A percentile compares a stretch with the other conserved stretches of the same genome.
These are phyloP conservation scores for Pedetes capensis DNA, from an alignment of 2,113 vertebrate species.

Conservation along the genomic window DNA sequence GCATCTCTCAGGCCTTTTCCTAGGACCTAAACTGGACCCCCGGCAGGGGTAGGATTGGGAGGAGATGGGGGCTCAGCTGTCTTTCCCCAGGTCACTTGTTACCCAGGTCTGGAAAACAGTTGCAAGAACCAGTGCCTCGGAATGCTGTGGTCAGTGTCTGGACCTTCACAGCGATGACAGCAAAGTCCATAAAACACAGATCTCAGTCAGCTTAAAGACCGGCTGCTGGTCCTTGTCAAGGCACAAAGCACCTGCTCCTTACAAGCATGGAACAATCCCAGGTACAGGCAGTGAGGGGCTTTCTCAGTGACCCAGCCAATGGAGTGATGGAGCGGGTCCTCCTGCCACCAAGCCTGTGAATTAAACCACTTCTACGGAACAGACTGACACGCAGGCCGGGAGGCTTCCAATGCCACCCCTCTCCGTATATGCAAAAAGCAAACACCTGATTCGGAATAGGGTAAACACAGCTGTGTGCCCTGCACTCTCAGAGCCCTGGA, in stretches of 20 bases:
- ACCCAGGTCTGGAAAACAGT: not conserved
- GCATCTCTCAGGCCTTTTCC: not conserved
- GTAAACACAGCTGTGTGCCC: not conserved
- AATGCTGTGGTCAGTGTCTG: not conserved
- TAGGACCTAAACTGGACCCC: not conserved
- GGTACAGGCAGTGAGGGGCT: not conserved
- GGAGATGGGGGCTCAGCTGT: not conserved
- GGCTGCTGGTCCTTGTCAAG: not conserved
- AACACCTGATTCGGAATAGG: not conserved
- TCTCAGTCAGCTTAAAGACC: not conserved
- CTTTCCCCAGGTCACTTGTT: not conserved
- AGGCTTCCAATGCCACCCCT: not conserved
- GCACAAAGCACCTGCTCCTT: not conserved
- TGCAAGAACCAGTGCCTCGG: not conserved
- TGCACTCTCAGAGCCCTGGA: not conserved
- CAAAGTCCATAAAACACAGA: not conserved
- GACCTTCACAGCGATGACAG: not conserved
- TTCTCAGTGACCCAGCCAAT: not conserved
- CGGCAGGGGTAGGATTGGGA: fast-evolving
- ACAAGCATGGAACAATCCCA: fast-evolving
- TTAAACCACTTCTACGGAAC: not conserved
- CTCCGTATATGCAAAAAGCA: not conserved
- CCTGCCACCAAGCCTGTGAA: not conserved
- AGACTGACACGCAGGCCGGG: not conserved
- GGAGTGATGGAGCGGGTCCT: too few relatives aligned